Percentiles rank a stretch among this genome's conserved stretches.
Conservation (phyloP, 2,113 vertebrate genomes). For the Carollia perspicillata region DNA sequence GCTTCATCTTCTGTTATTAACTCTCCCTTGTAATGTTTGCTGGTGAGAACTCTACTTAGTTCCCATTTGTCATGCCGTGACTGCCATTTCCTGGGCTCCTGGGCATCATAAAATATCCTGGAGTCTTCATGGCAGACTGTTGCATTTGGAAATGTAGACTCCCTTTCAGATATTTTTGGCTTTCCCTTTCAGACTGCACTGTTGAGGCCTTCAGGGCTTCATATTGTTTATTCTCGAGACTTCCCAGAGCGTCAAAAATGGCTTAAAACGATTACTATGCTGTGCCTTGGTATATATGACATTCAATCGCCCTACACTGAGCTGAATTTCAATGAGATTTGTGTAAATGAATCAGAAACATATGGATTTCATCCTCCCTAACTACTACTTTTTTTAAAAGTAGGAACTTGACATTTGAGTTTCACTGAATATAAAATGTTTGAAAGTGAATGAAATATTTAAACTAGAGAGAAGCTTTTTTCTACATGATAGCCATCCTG, state of each 20-base stretch:
- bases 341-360: slow-evolving; percentile 73
- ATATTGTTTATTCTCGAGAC: slow-evolving; percentile 68
- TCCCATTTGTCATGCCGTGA: background rate
- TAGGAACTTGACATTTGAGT: slow-evolving; percentile 46
- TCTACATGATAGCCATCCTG: background rate
- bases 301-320: slow-evolving; percentile 59
- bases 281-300: slow-evolving; percentile 60
- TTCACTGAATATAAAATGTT: slow-evolving; percentile 52
- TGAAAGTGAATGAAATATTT: slow-evolving; percentile 36
- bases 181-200: slow-evolving; percentile 47
- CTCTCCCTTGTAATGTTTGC: background rate
- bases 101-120: slow-evolving; percentile 39
- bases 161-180: slow-evolving; percentile 61
- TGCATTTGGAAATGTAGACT: slow-evolving; percentile 56
- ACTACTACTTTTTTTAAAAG: slow-evolving; percentile 56
- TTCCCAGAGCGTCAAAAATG: slow-evolving; percentile 73
- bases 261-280: slow-evolving; percentile 66
- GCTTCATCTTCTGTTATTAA: background rate
- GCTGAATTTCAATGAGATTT: slow-evolving; percentile 74
- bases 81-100: slow-evolving; percentile 22
- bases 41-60: background rate
- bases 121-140: slow-evolving; percentile 48
- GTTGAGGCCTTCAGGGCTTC: slow-evolving; percentile 55
- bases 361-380: slow-evolving; percentile 64
- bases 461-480: background rate